Base-by-base conservation (phyloP, 2,797 vertebrate genomes). In the Mormyrops boulengeri region DNA sequence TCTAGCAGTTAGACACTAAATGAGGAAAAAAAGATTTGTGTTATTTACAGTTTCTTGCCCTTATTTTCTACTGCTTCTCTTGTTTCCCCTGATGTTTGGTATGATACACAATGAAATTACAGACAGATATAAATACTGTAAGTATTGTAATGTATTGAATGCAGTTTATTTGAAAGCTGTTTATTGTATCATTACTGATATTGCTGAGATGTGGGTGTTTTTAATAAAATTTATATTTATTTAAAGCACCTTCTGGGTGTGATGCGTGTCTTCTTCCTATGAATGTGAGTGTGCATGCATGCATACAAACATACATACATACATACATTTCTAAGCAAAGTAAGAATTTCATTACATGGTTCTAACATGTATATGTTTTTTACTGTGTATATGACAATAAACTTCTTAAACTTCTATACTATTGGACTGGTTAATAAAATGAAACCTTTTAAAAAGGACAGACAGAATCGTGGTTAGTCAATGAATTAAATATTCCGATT, bases 161-260 rank as follows among this genome's bases (percentile, higher is more conserved):
- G 97, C 98, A 97, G 97, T 98, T 97, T 97, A 99, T 99, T 97
- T 98, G 96, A 99, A 99, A 99, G 97, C 97, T 98, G 98, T 99
- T 98, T 97, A 98, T 99, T 98, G 97, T 99, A 99, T 98, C 98
- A 99, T 99, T 99, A 98, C 98, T 98, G 97, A 98, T 97, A 97
- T 99, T 94, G 96, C 98, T 97, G 96, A 98, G 96, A 98, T 98
- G 97, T 99, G 98, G 97, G 97, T 98, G 97, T 98, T 98, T 98
- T 97, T 97, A 99, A 98, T 99, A 99, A 99, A 99, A 99, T 98
- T 96, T 99, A 98, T 99, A 99, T 99, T 99, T 99, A 99, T 99
- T 99, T 99, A 98, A 99, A 98, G 96, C 96, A 97, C 94, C 95
- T 94, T 92, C 85, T 55, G 12, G 41, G 34, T 47, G 84, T 87